Conservation (phyloP, 2,888 invertebrate genomes). For the Epinotia bilunana region DNA sequence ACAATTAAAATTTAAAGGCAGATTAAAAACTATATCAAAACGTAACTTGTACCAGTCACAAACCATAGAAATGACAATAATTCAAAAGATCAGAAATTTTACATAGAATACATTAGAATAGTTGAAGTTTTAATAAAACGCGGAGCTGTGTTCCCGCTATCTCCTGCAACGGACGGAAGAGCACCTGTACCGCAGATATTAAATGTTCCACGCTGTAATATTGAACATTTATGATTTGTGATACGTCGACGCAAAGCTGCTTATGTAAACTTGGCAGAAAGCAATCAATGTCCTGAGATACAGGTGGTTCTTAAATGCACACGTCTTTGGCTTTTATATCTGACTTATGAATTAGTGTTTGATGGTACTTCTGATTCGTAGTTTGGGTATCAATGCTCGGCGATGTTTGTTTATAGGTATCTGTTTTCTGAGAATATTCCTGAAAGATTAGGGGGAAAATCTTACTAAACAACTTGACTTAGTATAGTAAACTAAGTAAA, state of each 20-base stretch:
- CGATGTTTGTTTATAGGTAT: neutral
- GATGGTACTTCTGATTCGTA: neutral
- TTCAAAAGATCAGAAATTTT: conserved; percentile 3
- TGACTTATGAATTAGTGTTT: conserved; percentile 1
- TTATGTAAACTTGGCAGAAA: conserved; percentile 40
- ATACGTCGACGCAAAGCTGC: conserved; percentile 46
- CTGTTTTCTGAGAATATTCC: neutral
- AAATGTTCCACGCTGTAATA: conserved; percentile 58
- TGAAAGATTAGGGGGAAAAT: too few species aligned
- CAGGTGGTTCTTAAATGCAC: conserved; percentile 4
- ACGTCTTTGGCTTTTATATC: conserved; percentile 17
- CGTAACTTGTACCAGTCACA: neutral
- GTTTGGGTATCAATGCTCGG: neutral
- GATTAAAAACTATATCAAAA: neutral
- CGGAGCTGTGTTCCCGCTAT: conserved; percentile 16
- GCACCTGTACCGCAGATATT: conserved; percentile 62
- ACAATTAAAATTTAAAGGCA: neutral
- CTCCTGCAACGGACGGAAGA: conserved; percentile 10
- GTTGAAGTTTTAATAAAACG: conserved; percentile 40
- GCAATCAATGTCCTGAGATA: conserved; percentile 35
- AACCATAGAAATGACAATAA: conserved; percentile 12
- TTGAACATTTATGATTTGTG: conserved; percentile 58
- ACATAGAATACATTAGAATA: conserved; percentile 31
- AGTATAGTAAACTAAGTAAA: too few species aligned
- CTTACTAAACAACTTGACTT: too few species aligned